Percentiles rank a stretch among this genome's conserved stretches.
Conservation (phyloP, 1,140 invertebrate species). For the Heterodera carotae region DNA sequence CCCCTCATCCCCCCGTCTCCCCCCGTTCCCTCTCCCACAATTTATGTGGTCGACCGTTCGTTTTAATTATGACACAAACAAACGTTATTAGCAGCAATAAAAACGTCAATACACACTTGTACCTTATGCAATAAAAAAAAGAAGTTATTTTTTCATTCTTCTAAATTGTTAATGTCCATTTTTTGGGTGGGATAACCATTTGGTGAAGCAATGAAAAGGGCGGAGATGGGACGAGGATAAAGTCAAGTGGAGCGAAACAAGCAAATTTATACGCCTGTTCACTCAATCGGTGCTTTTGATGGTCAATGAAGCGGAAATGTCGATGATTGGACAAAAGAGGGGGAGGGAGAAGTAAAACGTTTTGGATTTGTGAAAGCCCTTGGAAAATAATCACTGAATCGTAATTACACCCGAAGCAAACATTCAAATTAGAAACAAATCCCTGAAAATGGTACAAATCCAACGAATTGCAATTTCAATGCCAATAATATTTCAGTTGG, state of each 20-base stretch:
- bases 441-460: no score
- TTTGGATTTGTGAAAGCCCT: background rate
- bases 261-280: background rate
- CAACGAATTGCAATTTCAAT: no score
- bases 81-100: background rate
- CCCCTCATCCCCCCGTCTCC: no score
- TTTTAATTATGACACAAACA: background rate
- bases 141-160: background rate
- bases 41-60: background rate
- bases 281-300: background rate
- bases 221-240: background rate
- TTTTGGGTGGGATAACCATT: background rate
- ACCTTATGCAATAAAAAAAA: background rate
- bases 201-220: background rate
- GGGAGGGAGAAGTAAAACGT: background rate
- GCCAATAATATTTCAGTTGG: no score
- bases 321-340: background rate
- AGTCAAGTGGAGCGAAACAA: constrained; percentile 1
- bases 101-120: background rate
- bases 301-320: background rate
- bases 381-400: no score
- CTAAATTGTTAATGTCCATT: background rate
- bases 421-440: no score
- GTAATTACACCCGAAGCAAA: no score
- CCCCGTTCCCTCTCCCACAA: no score